Base-by-base conservation (phyloP, 2,113 vertebrate genomes). In the Poeciliopsis retropinna region DNA sequence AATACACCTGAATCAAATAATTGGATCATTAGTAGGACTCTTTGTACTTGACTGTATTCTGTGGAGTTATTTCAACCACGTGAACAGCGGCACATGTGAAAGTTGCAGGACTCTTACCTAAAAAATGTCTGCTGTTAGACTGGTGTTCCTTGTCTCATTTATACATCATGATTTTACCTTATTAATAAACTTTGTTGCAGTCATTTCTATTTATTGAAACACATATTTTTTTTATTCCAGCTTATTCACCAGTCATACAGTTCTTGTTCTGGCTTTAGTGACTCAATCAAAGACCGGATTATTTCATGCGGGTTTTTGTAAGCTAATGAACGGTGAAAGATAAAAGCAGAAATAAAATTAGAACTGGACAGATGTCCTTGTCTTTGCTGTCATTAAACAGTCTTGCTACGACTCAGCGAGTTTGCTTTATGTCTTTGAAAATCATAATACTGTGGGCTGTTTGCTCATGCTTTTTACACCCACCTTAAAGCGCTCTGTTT, bases 391-490 rank as follows among this genome's bases (percentile, higher is more conserved):
- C 63, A 78, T 81, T 31, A 68, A 29, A 54, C 86, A 71, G 61
- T 2, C 54, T 29, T 34, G 57, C 51, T 68, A n/a, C 78, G 60
- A 60, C 72, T 81, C 75, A 73, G 75, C 81, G 65, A 74, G 80
- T 41, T n/a, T 54, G 67, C 80, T 85, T 84, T 61, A 83, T 83
- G 78, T 67, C 19, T 64, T 69, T 76, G 77, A 60, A 64, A 83
- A 72, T 83, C 76, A 63, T 79, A 63, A 77, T 88, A 81, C 76
- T 32, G 68, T 63, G 65, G 85, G 76, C 75, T 83, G 76, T 77
- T 84, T 84, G 81, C 81, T 85, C 72, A 30, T 79, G 67, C 51
- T 67, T 78, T 84, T 87, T 81, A 78, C 65, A 37, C 73, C 71
- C 69, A 67, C 76, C 66, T 85, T 64, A 76, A 72, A 68, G 30